Percentiles rank a stretch among this genome's conserved stretches.
These are phyloP conservation scores for Calyptomena viridis DNA, from an alignment of 2,113 vertebrate species.

Conservation along the genomic window DNA sequence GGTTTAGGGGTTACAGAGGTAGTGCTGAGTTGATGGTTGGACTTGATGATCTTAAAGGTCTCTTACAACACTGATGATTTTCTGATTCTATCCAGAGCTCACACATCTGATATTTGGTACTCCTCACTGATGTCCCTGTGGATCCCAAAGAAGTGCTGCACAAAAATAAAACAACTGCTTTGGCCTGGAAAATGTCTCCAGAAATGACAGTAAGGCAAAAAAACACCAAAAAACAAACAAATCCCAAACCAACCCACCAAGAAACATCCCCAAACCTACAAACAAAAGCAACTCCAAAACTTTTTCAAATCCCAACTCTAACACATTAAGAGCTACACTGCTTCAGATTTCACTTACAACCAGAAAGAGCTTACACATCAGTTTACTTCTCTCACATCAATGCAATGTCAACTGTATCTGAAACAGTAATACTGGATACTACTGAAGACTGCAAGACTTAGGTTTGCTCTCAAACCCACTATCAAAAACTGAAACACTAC, in stretches of 20 bases:
- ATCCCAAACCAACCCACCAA: neutral
- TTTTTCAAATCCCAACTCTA: neutral
- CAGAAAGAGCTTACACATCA: neutral
- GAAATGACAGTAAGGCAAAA: neutral
- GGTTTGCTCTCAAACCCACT: neutral
- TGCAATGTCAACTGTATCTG: neutral
- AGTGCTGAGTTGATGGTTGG: neutral
- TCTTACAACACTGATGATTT: neutral
- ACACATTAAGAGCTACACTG: neutral
- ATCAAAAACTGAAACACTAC: neutral
- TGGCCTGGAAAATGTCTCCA: neutral
- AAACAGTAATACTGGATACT: neutral
- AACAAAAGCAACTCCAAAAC: neutral
- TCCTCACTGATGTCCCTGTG: neutral
- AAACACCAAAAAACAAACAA: neutral
- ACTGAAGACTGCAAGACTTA: neutral
- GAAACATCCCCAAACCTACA: neutral
- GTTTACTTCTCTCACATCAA: neutral
- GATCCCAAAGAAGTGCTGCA: neutral
- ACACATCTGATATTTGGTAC: neutral
- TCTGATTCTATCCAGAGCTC: neutral
- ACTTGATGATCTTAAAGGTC: neutral
- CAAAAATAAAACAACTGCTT: neutral
- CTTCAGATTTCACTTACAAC: neutral
- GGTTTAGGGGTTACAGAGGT: no score